phyloP scores from a whole-genome alignment of 2,797 vertebrate genomes.

The Octomys mimax region DNA sequence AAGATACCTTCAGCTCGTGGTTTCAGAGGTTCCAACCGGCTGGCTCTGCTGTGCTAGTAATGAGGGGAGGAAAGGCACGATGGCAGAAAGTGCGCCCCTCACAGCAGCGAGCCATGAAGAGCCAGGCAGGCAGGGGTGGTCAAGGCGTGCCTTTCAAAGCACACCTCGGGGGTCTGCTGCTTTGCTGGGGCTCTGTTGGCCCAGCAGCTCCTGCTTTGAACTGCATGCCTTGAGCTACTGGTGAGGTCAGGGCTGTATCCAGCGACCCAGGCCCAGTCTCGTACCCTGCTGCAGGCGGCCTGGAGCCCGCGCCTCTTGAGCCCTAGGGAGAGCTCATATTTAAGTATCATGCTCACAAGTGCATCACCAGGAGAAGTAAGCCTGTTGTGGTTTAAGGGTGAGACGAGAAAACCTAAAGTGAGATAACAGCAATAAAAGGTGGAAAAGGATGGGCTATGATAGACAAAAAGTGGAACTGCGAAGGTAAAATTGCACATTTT shows the following conservation, averaged over 20 bases:
- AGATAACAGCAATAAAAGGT: not conserved
- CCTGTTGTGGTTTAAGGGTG: not conserved
- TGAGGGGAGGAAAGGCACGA: not conserved
- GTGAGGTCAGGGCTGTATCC: not conserved
- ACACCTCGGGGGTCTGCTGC: not conserved
- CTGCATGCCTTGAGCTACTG: not conserved
- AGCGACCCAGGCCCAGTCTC: not conserved
- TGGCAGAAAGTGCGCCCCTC: not conserved
- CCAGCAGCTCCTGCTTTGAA: not conserved
- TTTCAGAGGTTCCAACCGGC: not conserved
- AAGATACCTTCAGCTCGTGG: not conserved
- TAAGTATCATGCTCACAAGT: not conserved
- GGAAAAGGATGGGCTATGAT: not conserved
- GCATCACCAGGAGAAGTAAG: not conserved
- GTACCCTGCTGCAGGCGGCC: not conserved
- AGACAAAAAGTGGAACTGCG: not conserved
- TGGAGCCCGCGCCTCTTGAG: not conserved
- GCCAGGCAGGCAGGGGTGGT: not conserved
- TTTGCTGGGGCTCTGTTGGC: not conserved
- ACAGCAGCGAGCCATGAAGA: not conserved
- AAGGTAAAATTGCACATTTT: not conserved
- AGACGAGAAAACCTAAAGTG: not conserved
- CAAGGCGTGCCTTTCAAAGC: not conserved
- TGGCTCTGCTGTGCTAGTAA: not conserved
- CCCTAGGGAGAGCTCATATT: not conserved